A percentile compares a stretch with the other conserved stretches of the same genome.
These are phyloP conservation scores for Intellagama lesueurii DNA, from an alignment of 2,797 vertebrate species.

Conservation along the genomic window DNA sequence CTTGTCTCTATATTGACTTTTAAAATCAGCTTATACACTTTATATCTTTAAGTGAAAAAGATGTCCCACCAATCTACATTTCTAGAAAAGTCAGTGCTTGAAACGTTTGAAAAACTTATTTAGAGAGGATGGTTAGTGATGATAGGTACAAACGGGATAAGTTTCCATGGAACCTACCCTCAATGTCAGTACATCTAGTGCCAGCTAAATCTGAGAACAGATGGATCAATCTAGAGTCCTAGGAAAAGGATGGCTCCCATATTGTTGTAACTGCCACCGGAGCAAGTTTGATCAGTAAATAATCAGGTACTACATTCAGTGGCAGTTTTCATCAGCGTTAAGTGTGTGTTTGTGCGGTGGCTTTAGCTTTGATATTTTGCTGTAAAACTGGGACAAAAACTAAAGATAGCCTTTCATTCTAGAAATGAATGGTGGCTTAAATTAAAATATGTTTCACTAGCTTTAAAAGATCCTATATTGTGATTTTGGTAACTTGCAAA, in stretches of 20 bases:
- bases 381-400: not conserved
- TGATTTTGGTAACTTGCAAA: not conserved
- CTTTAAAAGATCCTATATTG: not conserved
- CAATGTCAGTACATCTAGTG: constrained; percentile 41
- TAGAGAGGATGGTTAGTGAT: not conserved
- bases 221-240: constrained; percentile 6
- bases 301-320: constrained; percentile 17
- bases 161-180: constrained; percentile 41
- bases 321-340: constrained; percentile 28
- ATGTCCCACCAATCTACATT: too few relatives aligned
- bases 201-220: constrained; percentile 34
- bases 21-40: not conserved
- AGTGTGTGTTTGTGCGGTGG: constrained; percentile 6
- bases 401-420: not conserved
- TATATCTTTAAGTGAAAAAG: not conserved
- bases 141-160: constrained; percentile 47
- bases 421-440: not conserved
- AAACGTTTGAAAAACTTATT: not conserved
- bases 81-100: too few relatives aligned
- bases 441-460: not conserved
- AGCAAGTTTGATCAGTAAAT: constrained; percentile 32
- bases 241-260: not conserved
- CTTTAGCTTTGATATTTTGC: constrained; percentile 23
- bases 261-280: constrained; percentile 18
- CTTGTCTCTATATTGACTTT: not conserved